Evolutionary conservation across 2,888 invertebrate genomes (phyloP), one percentile per base, ranked within the genome.

Genomic region (Agriotes lineatus): DNA sequence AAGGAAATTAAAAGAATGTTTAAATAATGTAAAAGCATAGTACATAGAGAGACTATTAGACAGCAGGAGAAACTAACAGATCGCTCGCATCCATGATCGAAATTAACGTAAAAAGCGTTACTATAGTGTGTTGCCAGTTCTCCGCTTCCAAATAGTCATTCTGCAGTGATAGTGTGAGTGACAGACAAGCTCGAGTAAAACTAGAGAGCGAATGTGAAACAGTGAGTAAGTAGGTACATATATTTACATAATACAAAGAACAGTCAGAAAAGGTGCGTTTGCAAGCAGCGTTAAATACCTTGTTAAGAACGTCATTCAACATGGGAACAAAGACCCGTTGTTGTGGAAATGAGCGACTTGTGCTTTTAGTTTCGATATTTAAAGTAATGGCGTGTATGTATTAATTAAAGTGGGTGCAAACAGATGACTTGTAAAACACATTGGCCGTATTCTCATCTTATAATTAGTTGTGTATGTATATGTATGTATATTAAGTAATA

Each of bases 1-100:
- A 77, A 67, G 75, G 73, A 76, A 77, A 78, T 76, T 77, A 76
- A 70, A 79, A 77, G 74, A 77, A 77, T 72, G 74, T 74, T 72
- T 70, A 80, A 77, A 76, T 73, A 71, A 77, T 75, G 76, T 70
- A 69, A 66, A 75, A 63, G 7, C 3, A 48, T 72, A 71, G 59
- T 35, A 69, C 50, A 71, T 67, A 71, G 65, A 56, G 65, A 68
- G 61, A 52, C 35, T 44, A 19, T 44, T 14, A 59, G 25, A 48
- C 33, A 65, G 65, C 16, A 52, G 22, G 52, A 59, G 59, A 42
- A 61, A 69, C 54, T 57, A 60, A 67, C 42, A 67, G 67, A 58
- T 59, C 25, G 59, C 48, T 65, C 59, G 64, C 63, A 64, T 62
- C 35, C 58, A 48, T 57, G 64, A 39, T 59, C 5, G 25, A 22